Percentiles rank a stretch among this genome's conserved stretches.
phyloP scores from a whole-genome alignment of 2,113 vertebrate species.

The Nothoprocta pentlandii region DNA sequence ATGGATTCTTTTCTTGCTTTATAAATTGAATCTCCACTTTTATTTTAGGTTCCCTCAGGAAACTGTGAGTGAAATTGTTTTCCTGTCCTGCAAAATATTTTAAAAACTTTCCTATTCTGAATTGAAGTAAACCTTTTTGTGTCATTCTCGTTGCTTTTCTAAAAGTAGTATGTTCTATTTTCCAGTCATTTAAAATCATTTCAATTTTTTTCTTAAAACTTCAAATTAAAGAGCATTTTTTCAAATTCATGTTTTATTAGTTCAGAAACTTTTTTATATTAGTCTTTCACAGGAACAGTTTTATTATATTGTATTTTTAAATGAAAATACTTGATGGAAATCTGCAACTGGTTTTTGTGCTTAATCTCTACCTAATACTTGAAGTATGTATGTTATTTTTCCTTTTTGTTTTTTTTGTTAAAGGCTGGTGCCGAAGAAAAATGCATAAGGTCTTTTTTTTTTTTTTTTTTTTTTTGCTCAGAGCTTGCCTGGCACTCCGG shows the following conservation, averaged over 20 bases:
- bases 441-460: neutral
- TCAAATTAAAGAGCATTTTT: neutral
- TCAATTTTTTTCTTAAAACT: neutral
- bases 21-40: neutral
- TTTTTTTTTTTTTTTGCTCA: neutral
- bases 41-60: conserved; percentile 27
- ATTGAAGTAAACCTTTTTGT: neutral
- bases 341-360: neutral
- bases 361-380: neutral
- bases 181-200: neutral
- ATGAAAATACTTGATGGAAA: neutral
- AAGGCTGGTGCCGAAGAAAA: neutral
- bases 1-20: neutral
- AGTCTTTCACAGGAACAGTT: neutral
- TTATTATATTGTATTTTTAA: neutral
- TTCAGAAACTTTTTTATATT: neutral
- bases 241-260: neutral
- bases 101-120: neutral
- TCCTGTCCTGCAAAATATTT: conserved; percentile 15
- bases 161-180: neutral
- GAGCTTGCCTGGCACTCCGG: neutral
- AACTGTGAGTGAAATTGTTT: conserved; percentile 21
- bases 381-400: neutral
- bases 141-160: neutral
- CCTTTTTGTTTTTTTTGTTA: neutral